Conservation (phyloP, 2,888 invertebrate species). For the Patella pellucida region DNA sequence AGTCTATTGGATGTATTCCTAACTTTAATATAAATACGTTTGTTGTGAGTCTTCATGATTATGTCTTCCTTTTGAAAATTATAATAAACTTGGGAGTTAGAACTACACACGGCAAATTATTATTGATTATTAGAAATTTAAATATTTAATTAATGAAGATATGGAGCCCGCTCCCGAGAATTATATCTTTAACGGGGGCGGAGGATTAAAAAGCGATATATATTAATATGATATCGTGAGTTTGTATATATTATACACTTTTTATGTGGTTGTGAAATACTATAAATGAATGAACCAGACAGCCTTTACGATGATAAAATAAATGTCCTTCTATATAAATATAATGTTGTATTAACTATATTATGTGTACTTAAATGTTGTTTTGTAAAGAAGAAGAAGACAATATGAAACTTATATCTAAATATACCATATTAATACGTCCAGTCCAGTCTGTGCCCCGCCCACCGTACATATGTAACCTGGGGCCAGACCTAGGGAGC, state of each 20-base stretch:
- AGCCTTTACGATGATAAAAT: neutral
- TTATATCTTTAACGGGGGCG: no score
- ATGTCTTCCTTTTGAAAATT: constrained; percentile 7
- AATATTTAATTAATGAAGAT: no score
- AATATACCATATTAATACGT: no score
- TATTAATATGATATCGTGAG: no score
- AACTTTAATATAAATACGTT: neutral
- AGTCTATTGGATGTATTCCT: neutral
- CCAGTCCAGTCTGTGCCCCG: no score
- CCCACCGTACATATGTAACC: no score
- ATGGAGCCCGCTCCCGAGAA: no score
- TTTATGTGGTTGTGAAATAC: constrained; percentile 9
- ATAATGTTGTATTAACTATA: constrained; percentile 7
- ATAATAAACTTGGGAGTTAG: constrained; percentile 9
- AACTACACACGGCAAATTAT: neutral
- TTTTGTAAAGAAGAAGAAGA: neutral
- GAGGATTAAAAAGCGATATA: no score
- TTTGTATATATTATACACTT: neutral
- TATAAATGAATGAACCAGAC: constrained; percentile 3
- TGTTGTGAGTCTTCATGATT: constrained; percentile 12
- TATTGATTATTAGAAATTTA: no score
- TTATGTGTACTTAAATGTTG: constrained; percentile 12
- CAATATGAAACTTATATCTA: no score
- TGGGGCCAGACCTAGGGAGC: no score
- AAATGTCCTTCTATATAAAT: constrained; percentile 5